A percentile compares a stretch with the other conserved stretches of the same genome.
Conservation (phyloP, 2,888 invertebrate species). For the Drosophila formosana region DNA sequence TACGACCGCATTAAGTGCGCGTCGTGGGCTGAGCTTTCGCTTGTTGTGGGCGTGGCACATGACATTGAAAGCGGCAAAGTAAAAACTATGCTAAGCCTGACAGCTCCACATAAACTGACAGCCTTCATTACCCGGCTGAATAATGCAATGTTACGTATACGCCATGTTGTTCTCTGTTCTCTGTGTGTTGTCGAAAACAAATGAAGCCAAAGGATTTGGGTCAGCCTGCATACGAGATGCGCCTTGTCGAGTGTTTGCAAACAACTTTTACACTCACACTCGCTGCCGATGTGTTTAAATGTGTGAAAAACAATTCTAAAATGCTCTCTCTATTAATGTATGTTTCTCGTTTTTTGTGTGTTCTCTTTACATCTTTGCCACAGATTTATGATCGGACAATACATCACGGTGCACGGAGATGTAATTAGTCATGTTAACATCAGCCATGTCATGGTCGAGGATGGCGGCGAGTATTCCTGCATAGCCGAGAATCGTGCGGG, state of each 20-base stretch:
- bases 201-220: slow-evolving; percentile 77
- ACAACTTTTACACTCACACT: slow-evolving; percentile 10
- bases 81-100: slow-evolving; percentile 74
- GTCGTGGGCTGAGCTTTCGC: slow-evolving; percentile 6
- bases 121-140: slow-evolving; percentile 71
- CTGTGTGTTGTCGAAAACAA: slow-evolving; percentile 63
- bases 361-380: slow-evolving; percentile 18
- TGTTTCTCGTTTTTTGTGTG: slow-evolving; percentile 13
- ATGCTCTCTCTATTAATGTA: slow-evolving; percentile 65
- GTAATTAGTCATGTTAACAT: slow-evolving; percentile 94
- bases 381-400: slow-evolving; percentile 92
- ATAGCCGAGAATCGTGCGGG: slow-evolving; percentile 92
- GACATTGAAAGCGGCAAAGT: slow-evolving; percentile 64
- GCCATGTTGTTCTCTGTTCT: slow-evolving; percentile 58
- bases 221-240: slow-evolving; percentile 72
- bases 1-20: slow-evolving; percentile 62
- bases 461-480: slow-evolving; percentile 93
- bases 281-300: slow-evolving; percentile 54
- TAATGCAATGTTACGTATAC: slow-evolving; percentile 68
- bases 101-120: slow-evolving; percentile 58
- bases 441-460: slow-evolving; percentile 91
- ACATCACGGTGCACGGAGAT: slow-evolving; percentile 91
- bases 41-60: slow-evolving; percentile 66
- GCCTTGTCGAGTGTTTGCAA: slow-evolving; percentile 41
- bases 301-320: slow-evolving; percentile 61